Evolutionary conservation across 2,113 vertebrate species (phyloP).

Genomic region (Salvelinus sp.): DNA sequence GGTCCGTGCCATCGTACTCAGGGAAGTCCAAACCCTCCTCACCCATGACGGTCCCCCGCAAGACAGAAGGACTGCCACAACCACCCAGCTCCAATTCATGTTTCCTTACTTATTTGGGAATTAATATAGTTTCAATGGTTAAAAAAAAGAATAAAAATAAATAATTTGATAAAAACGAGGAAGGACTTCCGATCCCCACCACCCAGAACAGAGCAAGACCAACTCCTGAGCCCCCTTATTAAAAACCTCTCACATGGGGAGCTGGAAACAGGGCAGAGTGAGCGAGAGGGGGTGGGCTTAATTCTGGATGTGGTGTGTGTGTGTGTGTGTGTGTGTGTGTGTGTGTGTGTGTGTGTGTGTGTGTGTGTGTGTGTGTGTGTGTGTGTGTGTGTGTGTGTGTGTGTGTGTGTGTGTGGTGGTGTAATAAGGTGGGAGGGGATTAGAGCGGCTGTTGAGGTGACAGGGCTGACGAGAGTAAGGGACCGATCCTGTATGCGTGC

Average conservation of each 20-base stretch:
- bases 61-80: slow-evolving; percentile 70
- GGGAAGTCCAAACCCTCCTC: slow-evolving; percentile 84
- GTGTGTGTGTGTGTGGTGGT: slow-evolving; percentile 42
- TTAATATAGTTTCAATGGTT: slow-evolving; percentile 1
- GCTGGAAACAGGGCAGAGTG: slow-evolving; percentile 57
- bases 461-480: slow-evolving; percentile 13
- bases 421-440: slow-evolving; percentile 26
- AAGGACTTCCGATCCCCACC: slow-evolving; percentile 67
- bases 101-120: slow-evolving; percentile 45
- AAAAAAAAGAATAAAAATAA: background rate
- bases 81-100: slow-evolving; percentile 79
- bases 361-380: background rate
- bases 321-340: slow-evolving; percentile 39
- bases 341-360: slow-evolving; percentile 52
- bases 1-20: slow-evolving; percentile 85
- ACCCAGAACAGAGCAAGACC: slow-evolving; percentile 77
- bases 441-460: slow-evolving; percentile 11
- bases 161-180: slow-evolving; percentile 39
- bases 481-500: slow-evolving; percentile 14
- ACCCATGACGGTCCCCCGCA: slow-evolving; percentile 59
- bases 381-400: background rate
- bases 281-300: slow-evolving; percentile 65
- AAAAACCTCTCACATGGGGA: slow-evolving; percentile 62
- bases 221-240: slow-evolving; percentile 71
- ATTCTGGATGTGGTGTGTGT: slow-evolving; percentile 53